Base-by-base conservation (phyloP, 2,113 vertebrate genomes). In the Leptobrachium leishanense region DNA sequence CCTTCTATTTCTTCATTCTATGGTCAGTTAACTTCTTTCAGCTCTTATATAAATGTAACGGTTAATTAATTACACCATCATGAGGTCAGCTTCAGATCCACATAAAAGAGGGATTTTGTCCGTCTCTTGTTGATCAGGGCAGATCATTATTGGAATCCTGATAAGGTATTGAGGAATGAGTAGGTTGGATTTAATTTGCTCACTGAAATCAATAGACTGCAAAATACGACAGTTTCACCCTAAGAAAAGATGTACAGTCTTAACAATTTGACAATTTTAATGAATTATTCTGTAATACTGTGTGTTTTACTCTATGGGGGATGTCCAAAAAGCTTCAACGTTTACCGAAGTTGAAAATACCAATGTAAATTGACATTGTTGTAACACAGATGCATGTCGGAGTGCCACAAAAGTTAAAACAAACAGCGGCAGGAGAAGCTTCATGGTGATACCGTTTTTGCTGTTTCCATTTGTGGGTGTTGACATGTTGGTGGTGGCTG, bases 61-160 rank as follows among this genome's bases (percentile, higher is more conserved):
- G 76, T 64, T 77, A 50, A 77, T 71, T 77, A 71, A 77, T 77
- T 63, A 77, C 43, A 77, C 76, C 42, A 77, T 77, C 69, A 77
- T 43, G 66, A 77, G 66, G 65, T 69, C 50, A 69, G 40, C 50
- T 77, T 68, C 65, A 57, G 50, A 77, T 59, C 50, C 68, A 20
- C 75, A 77, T 43, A 77, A 77, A 15, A 70, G 68, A 70, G 69
- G 10, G 63, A 53, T 63, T 40, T 62, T 76, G 53, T 67, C 63
- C 68, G 46, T 71, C 57, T 77, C 41, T 71, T 40, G 57, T 57
- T 71, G 68, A 71, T 55, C 55, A 77, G 31, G 13, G 42, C 55
- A 71, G 39, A 55, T 64, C 68, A 71, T 77, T 77, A 77, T 53
- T 77, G 46, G 70, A 71, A 59, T 11, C 11, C 55, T 3, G 68